phyloP scores from a whole-genome alignment of 2,888 invertebrate genomes.

The Onthophagus sagittarius region DNA sequence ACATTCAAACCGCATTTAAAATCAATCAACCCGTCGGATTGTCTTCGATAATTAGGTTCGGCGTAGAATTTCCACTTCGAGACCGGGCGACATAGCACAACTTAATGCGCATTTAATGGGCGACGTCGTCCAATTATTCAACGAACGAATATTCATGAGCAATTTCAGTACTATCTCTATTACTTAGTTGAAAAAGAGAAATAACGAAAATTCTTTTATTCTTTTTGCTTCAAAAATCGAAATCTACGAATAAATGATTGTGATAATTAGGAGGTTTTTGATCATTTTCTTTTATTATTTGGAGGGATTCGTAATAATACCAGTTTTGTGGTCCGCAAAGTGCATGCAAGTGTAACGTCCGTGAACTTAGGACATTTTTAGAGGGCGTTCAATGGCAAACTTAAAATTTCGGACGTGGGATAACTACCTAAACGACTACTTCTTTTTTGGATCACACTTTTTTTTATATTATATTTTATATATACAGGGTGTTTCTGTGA shows the following conservation, averaged over 20 bases:
- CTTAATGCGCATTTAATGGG: not conserved
- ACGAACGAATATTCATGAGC: not conserved
- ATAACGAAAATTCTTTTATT: not conserved
- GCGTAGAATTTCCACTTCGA: not conserved
- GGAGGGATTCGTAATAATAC: not conserved
- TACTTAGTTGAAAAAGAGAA: not conserved
- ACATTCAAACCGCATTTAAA: not conserved
- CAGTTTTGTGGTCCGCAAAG: not conserved
- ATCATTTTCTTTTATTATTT: too few relatives aligned
- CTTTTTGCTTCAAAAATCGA: not conserved
- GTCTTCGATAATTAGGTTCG: not conserved
- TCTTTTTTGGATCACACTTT: not conserved
- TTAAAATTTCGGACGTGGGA: not conserved
- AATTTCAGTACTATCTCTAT: not conserved
- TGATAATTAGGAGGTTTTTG: not conserved
- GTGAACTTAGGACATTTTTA: not conserved
- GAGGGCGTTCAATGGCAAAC: not conserved
- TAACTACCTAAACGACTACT: not conserved
- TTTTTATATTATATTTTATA: not conserved
- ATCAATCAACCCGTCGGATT: not conserved
- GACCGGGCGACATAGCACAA: not conserved
- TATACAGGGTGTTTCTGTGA: not conserved
- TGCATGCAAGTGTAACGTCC: constrained; percentile 12
- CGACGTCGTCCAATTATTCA: not conserved
- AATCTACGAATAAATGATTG: not conserved